Conservation (phyloP, 2,113 vertebrate genomes). For the Tor tambroides region DNA sequence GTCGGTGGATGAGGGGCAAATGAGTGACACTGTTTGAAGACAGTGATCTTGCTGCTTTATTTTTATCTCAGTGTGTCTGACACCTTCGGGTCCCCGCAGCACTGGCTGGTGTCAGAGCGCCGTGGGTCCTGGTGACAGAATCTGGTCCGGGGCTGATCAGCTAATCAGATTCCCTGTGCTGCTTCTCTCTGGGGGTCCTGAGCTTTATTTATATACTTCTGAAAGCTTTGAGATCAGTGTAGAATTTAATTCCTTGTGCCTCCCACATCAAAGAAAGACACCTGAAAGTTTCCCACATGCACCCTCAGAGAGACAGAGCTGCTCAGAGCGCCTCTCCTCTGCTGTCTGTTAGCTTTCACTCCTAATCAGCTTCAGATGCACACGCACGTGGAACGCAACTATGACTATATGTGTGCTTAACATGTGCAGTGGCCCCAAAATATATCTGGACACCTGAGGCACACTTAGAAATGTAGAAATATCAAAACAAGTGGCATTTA, state of each 20-base stretch:
- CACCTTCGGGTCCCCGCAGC: slow-evolving; percentile 33
- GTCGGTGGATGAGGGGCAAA: not conserved
- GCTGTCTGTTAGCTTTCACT: slow-evolving; percentile 30
- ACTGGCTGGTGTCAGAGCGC: slow-evolving; percentile 32
- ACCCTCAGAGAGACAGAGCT: slow-evolving; percentile 44
- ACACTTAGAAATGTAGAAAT: not conserved
- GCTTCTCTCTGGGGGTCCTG: slow-evolving; percentile 20
- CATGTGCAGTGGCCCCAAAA: not conserved
- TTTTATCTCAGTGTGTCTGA: slow-evolving; percentile 43
- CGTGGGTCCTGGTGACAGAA: slow-evolving; percentile 39
- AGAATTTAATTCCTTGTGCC: slow-evolving; percentile 51
- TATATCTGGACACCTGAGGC: not conserved
- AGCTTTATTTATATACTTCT: slow-evolving; percentile 52
- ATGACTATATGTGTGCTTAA: not conserved
- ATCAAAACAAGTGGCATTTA: not conserved
- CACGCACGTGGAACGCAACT: not conserved
- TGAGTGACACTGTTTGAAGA: slow-evolving; percentile 49
- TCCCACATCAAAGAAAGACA: slow-evolving; percentile 52
- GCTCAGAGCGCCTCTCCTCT: slow-evolving; percentile 15
- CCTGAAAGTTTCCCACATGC: slow-evolving; percentile 56
- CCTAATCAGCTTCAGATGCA: slow-evolving; percentile 46
- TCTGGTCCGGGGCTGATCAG: slow-evolving; percentile 53
- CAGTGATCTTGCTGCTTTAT: slow-evolving; percentile 16
- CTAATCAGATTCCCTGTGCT: slow-evolving; percentile 24
- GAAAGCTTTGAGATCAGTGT: slow-evolving; percentile 47